Base-by-base conservation (phyloP, 1,140 invertebrate species). In the Aporrectodea caliginosa region DNA sequence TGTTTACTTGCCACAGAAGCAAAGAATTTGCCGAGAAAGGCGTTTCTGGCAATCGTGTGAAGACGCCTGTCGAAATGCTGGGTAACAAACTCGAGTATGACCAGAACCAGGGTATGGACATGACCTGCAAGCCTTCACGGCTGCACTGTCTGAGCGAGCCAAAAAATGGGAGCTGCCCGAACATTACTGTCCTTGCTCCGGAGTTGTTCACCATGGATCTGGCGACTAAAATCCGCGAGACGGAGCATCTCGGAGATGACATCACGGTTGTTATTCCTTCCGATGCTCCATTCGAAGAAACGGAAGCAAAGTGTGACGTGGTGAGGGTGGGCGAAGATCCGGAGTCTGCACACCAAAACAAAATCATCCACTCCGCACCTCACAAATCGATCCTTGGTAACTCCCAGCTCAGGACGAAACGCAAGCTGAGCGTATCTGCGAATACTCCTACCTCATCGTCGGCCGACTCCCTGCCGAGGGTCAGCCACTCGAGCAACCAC, bases 191-290 rank as follows among this genome's bases (percentile, higher is more conserved):
- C n/a, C n/a, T n/a, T n/a, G 43, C 43, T 6, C 6, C 43, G 43
- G 43, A 6, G 43, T 58, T 58, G 43, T 58, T n/a, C 43, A 22
- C 43, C 43, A 22, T 58, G 6, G 43, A 58, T 79, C 86, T 22
- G 16, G 69, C 29, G 70, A 43, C 70, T 70, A 81, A 83, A 74
- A 79, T 86, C 78, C 73, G 85, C 69, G 77, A 85, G 69, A 83
- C 83, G 30, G 84, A 85, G 68, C 83, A 83, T 16, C 82, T 85
- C 29, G 43, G 80, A 12, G 85, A 86, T 32, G 83, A 85, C 75
- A 80, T 87, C 1, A 86, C 84, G 16, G 83, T 87, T 22, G 85
- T 87, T 0, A 82, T 87, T 79, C 86, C 87, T 29, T 83, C 82
- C 72, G 85, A 85, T 34, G 71, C 35, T 22, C 84, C 85, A 16